phyloP scores from a whole-genome alignment of 1,140 invertebrate species.

The Macrostomum lignano region DNA sequence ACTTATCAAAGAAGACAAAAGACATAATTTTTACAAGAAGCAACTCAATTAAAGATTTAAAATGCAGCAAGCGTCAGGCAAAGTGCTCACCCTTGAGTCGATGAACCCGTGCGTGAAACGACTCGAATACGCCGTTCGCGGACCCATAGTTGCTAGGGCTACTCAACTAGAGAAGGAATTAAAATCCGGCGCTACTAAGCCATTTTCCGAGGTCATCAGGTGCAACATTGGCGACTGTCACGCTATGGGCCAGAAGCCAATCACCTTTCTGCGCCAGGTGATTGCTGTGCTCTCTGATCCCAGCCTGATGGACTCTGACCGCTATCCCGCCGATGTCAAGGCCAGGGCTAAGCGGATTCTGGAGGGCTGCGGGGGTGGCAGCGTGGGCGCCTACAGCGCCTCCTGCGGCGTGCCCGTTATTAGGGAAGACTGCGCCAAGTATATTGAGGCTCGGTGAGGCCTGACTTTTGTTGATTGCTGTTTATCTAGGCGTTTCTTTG shows the following conservation, averaged over 20 bases:
- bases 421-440: constrained; percentile 54
- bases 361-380: constrained; percentile 42
- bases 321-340: constrained; percentile 57
- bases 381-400: constrained; percentile 54
- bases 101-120: constrained; percentile 62
- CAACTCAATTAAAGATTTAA: too few relatives aligned
- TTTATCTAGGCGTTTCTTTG: too few relatives aligned
- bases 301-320: constrained; percentile 36
- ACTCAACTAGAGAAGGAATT: constrained; percentile 35
- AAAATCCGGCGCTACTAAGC: constrained; percentile 29
- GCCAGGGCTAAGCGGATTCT: constrained; percentile 43
- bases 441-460: too few relatives aligned
- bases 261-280: constrained; percentile 45
- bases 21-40: too few relatives aligned
- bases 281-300: constrained; percentile 33
- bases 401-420: constrained; percentile 69
- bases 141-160: constrained; percentile 55
- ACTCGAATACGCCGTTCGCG: constrained; percentile 80
- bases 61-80: too few relatives aligned
- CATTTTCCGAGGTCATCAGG: constrained; percentile 74
- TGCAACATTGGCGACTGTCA: constrained; percentile 96
- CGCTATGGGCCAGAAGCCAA: constrained; percentile 74
- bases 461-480: too few relatives aligned
- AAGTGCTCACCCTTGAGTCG: constrained; percentile 46
- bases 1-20: too few relatives aligned